These are phyloP conservation scores for Pocota personata DNA, from an alignment of 2,888 invertebrate species.

Conservation along the genomic window DNA sequence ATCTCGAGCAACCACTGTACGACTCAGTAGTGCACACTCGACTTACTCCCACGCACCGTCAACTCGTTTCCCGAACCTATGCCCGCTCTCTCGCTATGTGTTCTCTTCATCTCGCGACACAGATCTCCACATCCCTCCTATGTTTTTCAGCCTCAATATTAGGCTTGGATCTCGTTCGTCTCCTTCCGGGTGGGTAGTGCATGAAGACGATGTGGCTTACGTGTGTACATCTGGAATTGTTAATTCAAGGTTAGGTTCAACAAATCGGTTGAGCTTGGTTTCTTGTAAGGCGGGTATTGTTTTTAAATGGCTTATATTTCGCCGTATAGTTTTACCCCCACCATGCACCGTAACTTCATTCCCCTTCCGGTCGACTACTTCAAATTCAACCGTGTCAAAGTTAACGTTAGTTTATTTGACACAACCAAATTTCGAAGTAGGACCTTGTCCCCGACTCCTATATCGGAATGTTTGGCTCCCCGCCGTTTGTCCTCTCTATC, in stretches of 20 bases:
- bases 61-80: too few species aligned
- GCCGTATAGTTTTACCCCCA: background rate
- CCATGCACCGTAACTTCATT: background rate
- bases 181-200: too few species aligned
- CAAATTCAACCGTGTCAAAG: background rate
- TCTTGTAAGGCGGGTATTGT: background rate
- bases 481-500: constrained; percentile 38
- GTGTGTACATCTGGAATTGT: background rate
- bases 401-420: background rate
- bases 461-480: background rate
- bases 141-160: background rate
- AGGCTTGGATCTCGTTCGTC: too few species aligned
- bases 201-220: background rate
- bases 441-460: background rate
- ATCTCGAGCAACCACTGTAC: too few species aligned
- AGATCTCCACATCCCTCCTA: background rate
- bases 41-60: too few species aligned
- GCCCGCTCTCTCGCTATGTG: too few species aligned
- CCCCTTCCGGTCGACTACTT: background rate
- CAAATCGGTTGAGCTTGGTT: too few species aligned
- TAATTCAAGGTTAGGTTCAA: too few species aligned
- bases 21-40: too few species aligned
- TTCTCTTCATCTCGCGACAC: too few species aligned
- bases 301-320: background rate
- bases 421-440: background rate